Evolutionary conservation across 2,888 invertebrate genomes (phyloP).

Genomic region (Hofmannophila pseudospretella): DNA sequence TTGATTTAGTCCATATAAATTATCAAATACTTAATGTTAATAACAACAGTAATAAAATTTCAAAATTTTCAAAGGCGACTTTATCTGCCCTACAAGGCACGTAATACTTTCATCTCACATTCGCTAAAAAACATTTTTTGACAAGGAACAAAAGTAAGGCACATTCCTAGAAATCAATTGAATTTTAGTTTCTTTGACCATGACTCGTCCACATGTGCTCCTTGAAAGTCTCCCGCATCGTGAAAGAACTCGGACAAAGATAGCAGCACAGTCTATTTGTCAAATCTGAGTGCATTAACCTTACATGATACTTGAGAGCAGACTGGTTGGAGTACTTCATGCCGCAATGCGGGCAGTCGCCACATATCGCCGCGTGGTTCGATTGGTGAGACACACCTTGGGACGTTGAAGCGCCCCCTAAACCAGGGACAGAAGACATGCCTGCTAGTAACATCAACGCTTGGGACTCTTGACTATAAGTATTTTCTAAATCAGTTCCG

Average conservation of each 20-base stretch:
- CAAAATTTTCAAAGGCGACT: conserved; percentile 6
- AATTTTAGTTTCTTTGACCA: conserved; percentile 77
- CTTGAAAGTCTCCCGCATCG: conserved; percentile 82
- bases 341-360: conserved; percentile 83
- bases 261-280: conserved; percentile 83
- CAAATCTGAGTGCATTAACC: conserved; percentile 83
- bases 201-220: conserved; percentile 84
- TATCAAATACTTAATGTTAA: neutral
- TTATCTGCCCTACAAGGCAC: conserved; percentile 10
- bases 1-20: neutral
- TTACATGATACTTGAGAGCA: conserved; percentile 82
- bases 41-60: conserved; percentile 2
- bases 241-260: conserved; percentile 82
- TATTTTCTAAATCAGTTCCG: conserved; percentile 49
- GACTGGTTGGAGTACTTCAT: conserved; percentile 84
- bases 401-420: conserved; percentile 59
- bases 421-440: conserved; percentile 51
- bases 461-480: conserved; percentile 57
- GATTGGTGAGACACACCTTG: conserved; percentile 59
- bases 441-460: conserved; percentile 57
- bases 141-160: conserved; percentile 42
- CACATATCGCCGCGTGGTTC: conserved; percentile 76
- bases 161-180: conserved; percentile 30
- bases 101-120: conserved; percentile 6
- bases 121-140: too few species aligned